phyloP scores from a whole-genome alignment of 2,797 vertebrate species.

The Rhynchonycteris naso region DNA sequence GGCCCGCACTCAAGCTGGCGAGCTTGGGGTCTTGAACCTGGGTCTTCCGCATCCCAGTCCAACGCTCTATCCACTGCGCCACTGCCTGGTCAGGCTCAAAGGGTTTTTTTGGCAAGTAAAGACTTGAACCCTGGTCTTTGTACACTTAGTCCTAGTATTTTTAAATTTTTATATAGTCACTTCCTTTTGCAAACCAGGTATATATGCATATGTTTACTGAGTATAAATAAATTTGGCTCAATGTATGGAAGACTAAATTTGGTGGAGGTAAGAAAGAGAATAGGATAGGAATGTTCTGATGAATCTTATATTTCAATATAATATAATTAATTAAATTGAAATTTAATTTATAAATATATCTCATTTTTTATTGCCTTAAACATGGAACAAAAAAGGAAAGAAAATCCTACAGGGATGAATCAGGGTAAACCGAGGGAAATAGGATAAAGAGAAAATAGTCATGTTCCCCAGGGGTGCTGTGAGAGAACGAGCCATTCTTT shows the following conservation, averaged over 20 bases:
- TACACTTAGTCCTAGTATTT: neutral
- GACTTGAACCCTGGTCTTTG: constrained; percentile 24
- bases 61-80: too few relatives aligned
- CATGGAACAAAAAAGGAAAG: constrained; percentile 2
- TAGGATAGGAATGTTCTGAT: neutral
- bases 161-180: neutral
- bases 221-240: neutral
- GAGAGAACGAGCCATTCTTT: neutral
- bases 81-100: too few relatives aligned
- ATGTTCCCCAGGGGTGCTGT: neutral
- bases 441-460: neutral
- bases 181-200: neutral
- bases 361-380: neutral
- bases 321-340: neutral
- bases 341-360: neutral
- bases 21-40: too few relatives aligned
- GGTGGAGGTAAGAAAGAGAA: neutral
- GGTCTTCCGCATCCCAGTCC: too few relatives aligned
- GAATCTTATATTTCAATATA: constrained; percentile 4
- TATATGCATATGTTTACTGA: neutral
- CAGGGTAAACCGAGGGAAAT: neutral
- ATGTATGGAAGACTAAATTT: neutral
- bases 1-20: too few relatives aligned
- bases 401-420: neutral
- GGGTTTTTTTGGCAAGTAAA: constrained; percentile 3